These are phyloP conservation scores for Aphelenchoides fujianensis DNA, from an alignment of 1,140 invertebrate genomes.

Conservation along the genomic window DNA sequence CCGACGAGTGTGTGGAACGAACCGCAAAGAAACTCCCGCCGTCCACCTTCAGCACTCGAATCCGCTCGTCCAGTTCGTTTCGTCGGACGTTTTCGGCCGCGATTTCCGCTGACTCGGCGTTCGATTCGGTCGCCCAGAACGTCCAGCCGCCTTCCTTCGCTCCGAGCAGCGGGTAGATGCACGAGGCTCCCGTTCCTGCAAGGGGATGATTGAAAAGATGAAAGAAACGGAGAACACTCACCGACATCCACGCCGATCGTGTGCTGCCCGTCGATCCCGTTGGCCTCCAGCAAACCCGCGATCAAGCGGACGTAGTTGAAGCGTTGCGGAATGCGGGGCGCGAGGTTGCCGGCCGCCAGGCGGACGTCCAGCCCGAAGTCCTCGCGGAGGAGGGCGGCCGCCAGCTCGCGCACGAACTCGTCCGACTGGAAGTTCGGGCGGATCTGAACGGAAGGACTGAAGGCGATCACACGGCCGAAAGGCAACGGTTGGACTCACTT, in stretches of 20 bases:
- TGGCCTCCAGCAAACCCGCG: constrained; percentile 72
- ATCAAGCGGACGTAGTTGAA: constrained; percentile 93
- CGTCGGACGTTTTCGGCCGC: constrained; percentile 75
- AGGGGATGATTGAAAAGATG: constrained; percentile 11
- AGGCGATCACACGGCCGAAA: neutral
- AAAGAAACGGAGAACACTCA: too few species aligned
- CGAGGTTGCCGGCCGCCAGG: constrained; percentile 76
- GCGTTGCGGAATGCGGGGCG: constrained; percentile 84
- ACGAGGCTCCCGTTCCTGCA: constrained; percentile 79
- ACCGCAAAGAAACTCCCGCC: constrained; percentile 29
- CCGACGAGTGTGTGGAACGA: neutral
- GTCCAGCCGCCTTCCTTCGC: constrained; percentile 73
- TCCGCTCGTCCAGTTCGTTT: constrained; percentile 71
- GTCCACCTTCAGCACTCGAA: constrained; percentile 63
- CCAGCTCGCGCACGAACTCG: constrained; percentile 73
- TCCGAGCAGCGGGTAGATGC: constrained; percentile 82
- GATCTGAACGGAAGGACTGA: constrained; percentile 60
- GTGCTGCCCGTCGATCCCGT: constrained; percentile 14
- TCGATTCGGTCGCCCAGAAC: constrained; percentile 83
- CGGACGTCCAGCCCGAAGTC: constrained; percentile 80
- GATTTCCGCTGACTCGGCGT: constrained; percentile 71
- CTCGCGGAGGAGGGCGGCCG: constrained; percentile 76
- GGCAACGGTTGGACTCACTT: neutral
- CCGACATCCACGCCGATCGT: constrained; percentile 47
- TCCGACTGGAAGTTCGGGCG: constrained; percentile 80